These are phyloP conservation scores for Silurus glanis DNA, from an alignment of 2,113 vertebrate genomes.

Conservation along the genomic window DNA sequence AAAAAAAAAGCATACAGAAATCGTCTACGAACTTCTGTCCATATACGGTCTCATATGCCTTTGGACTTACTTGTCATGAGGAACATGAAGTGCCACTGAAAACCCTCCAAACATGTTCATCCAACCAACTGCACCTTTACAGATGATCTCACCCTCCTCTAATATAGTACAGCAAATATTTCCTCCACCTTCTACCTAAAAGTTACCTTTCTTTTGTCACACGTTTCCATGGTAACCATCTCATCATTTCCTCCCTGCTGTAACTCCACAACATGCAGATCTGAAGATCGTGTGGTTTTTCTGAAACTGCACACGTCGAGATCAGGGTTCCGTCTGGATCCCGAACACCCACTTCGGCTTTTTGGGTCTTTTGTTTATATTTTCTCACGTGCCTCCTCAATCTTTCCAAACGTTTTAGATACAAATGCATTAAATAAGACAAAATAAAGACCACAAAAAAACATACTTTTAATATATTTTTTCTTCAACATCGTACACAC, in stretches of 20 bases:
- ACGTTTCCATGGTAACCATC: not conserved
- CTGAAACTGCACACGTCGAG: not conserved
- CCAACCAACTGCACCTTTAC: not conserved
- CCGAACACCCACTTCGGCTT: not conserved
- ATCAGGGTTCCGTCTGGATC: not conserved
- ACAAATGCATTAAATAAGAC: not conserved
- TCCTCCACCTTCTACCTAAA: not conserved
- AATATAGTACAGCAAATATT: too few species aligned
- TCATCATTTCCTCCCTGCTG: not conserved
- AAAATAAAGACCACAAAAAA: slow-evolving; percentile 9
- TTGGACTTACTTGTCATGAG: not conserved
- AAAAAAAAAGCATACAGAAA: too few species aligned
- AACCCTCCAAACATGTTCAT: not conserved
- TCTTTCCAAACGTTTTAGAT: not conserved
- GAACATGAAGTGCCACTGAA: not conserved
- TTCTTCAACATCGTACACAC: slow-evolving; percentile 27
- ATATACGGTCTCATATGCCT: not conserved
- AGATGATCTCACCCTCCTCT: not conserved
- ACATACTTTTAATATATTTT: slow-evolving; percentile 36
- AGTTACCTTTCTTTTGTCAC: not conserved
- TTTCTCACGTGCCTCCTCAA: not conserved
- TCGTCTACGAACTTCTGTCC: too few species aligned
- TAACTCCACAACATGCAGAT: not conserved
- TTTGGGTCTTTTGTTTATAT: not conserved
- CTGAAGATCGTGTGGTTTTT: not conserved